Base-by-base conservation (phyloP, 1,140 invertebrate genomes). In the Pogonomyrmex californicus region DNA sequence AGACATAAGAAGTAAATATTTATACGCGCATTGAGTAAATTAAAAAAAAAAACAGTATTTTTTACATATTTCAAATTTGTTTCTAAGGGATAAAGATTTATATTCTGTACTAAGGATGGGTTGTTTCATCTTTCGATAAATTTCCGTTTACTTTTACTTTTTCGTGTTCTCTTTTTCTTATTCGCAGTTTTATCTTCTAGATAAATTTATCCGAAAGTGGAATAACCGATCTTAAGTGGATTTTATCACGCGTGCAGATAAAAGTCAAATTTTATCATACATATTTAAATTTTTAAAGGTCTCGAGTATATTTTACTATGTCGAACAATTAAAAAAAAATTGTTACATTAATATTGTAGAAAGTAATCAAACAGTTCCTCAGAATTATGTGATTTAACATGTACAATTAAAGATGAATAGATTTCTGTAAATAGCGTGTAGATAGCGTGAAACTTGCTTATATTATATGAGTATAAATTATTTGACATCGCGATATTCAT, bases 401-500 rank as follows among this genome's bases (percentile, higher is more conserved):
- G 33, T n/a, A 23, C 10, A 12, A 7, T 10, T 58, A n/a, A 36
- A 56, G 9, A 14, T 56, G 49, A 56, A 23, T 60, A 60, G 30
- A 12, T 75, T 76, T 76, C 30, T 60, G 10, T 44, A 10, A 41
- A 62, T 62, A n/a, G n/a, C n/a, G n/a, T 47, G 14, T 63, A 77
- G 33, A 47, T 49, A 76, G 54, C 7, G 3, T 60, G 5, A 2
- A 41, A 5, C 2, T 51, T 5, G 47, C 65, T 70, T 86, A 81
- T 54, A 86, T 41, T 14, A 65, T 70, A 23, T 23, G 88, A 88
- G 41, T 12, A 86, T 75, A 86, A 79, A 89, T 89, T 70, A 88
- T 76, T 75, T 10, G 6, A 23, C 23, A 23, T 23, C 23, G 23
- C 23, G 23, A 23, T 23, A 23, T 23, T 23, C 49, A 5, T 36